Conservation (phyloP, 2,797 vertebrate genomes). For the Ara ararauna region DNA sequence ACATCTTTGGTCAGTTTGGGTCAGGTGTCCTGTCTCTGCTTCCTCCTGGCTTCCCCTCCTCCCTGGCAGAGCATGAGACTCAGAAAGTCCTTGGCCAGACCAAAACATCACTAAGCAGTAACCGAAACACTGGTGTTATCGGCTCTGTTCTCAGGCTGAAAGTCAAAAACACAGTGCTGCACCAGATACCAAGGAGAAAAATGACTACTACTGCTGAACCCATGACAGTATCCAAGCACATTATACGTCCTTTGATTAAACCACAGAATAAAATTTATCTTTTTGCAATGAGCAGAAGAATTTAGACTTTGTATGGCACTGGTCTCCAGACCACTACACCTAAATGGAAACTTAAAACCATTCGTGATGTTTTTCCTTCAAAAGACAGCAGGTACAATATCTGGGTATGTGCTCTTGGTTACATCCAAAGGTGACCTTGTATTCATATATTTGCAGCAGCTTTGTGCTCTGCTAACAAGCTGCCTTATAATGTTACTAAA, state of each 20-base stretch:
- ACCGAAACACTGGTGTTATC: too few relatives aligned
- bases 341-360: background rate
- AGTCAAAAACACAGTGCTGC: too few relatives aligned
- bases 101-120: too few relatives aligned
- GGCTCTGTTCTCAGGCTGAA: too few relatives aligned
- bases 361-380: background rate
- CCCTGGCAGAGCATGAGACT: too few relatives aligned
- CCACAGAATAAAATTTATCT: background rate
- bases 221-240: background rate
- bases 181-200: too few relatives aligned
- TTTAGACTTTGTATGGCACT: background rate
- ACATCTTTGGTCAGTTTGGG: too few relatives aligned
- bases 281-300: background rate
- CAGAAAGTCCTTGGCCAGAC: too few relatives aligned
- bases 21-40: too few relatives aligned
- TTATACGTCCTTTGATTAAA: background rate
- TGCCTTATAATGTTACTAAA: conserved; percentile 35
- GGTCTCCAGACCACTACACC: background rate
- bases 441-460: background rate
- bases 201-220: too few relatives aligned
- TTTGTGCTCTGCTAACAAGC: conserved; percentile 48
- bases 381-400: background rate
- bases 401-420: background rate
- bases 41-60: too few relatives aligned
- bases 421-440: background rate